Evolutionary conservation across 1,140 invertebrate species (phyloP).

Genomic region (Gonatopus flavifemur): DNA sequence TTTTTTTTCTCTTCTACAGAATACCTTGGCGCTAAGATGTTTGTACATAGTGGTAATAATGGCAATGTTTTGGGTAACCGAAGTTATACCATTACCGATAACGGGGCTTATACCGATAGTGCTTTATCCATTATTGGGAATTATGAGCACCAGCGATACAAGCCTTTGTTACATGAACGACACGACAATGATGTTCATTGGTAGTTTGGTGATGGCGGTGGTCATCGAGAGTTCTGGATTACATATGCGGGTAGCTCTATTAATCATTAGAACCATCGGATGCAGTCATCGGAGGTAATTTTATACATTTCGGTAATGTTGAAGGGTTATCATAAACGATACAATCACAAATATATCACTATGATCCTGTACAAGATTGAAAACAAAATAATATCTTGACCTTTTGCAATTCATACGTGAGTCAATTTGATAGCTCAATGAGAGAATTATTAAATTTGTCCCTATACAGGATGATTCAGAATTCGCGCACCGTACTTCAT

Average conservation of each 20-base stretch:
- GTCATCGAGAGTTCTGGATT: conserved; percentile 67
- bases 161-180: conserved; percentile 64
- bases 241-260: conserved; percentile 66
- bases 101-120: conserved; percentile 68
- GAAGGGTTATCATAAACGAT: too few relatives aligned
- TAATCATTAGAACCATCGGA: conserved; percentile 64
- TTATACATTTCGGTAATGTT: too few relatives aligned
- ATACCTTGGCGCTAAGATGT: conserved; percentile 51
- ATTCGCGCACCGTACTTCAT: too few relatives aligned
- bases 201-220: conserved; percentile 64
- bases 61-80: conserved; percentile 70
- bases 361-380: too few relatives aligned
- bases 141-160: conserved; percentile 59
- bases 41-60: conserved; percentile 64
- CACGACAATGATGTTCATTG: conserved; percentile 67
- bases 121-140: conserved; percentile 63
- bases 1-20: conserved; percentile 24
- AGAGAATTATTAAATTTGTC: too few relatives aligned
- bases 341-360: too few relatives aligned
- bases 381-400: too few relatives aligned
- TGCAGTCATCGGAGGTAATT: conserved; percentile 53
- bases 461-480: too few relatives aligned
- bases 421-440: too few relatives aligned
- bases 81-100: conserved; percentile 66
- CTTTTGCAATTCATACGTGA: background rate